Percentiles rank a stretch among this genome's conserved stretches.
phyloP scores from a whole-genome alignment of 2,888 invertebrate species.

The Metacarcinus magister region DNA sequence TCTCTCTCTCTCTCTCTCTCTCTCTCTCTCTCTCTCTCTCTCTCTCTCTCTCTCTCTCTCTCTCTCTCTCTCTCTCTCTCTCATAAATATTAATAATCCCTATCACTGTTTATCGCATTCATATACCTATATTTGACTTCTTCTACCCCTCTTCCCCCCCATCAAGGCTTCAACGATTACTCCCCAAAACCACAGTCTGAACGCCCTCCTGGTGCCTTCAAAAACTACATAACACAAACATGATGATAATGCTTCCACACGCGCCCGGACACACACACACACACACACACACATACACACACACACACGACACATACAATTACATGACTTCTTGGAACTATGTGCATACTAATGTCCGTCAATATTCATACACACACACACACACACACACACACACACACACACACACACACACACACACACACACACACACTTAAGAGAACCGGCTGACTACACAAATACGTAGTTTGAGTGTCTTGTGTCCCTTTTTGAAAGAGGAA shows the following conservation, averaged over 20 bases:
- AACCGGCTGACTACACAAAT: neutral
- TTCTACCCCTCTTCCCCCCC: neutral
- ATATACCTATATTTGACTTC: neutral
- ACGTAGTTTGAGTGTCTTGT: neutral
- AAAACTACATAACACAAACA: neutral
- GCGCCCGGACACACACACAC: neutral
- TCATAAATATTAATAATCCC: neutral
- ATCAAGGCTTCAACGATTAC: neutral
- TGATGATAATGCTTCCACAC: neutral
- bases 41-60: conserved; percentile 2
- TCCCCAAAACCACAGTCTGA: neutral
- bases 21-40: neutral
- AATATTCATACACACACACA: neutral
- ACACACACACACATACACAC: conserved; percentile 44
- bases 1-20: neutral
- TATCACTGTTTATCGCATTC: neutral
- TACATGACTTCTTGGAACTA: neutral
- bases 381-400: conserved; percentile 35
- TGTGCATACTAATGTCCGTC: neutral
- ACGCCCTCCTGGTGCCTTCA: neutral
- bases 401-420: conserved; percentile 43
- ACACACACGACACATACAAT: neutral
- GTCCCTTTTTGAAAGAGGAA: neutral
- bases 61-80: conserved; percentile 2
- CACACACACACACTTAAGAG: neutral